These are phyloP conservation scores for Drosophila conformis DNA, from an alignment of 2,888 invertebrate genomes.

Conservation along the genomic window DNA sequence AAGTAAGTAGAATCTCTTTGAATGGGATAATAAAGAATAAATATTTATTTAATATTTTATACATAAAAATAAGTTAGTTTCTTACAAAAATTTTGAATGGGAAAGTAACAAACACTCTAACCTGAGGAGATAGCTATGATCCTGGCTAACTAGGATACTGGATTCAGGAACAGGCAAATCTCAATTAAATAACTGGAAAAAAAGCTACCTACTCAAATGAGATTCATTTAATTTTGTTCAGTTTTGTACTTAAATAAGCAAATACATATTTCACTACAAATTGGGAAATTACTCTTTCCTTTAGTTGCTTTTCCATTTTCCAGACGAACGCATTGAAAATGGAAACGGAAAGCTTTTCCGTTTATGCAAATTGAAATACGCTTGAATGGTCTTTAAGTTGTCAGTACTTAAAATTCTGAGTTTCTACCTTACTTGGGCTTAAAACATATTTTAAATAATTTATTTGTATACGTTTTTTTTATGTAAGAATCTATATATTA, in stretches of 20 bases:
- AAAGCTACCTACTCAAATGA: background rate
- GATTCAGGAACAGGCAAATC: too few species aligned
- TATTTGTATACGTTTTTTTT: background rate
- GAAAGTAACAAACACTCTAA: too few species aligned
- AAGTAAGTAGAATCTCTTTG: too few species aligned
- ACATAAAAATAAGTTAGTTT: too few species aligned
- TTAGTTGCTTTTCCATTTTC: background rate
- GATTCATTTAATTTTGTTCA: background rate
- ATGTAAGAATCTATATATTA: background rate
- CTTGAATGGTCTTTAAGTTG: background rate
- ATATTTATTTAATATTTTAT: too few species aligned
- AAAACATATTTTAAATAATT: background rate
- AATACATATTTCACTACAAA: background rate
- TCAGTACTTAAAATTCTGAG: background rate
- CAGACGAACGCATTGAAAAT: background rate
- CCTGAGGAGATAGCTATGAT: too few species aligned
- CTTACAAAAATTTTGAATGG: too few species aligned
- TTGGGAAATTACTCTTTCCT: background rate
- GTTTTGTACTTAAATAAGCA: background rate
- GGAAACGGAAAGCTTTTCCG: background rate
- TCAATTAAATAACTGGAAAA: background rate
- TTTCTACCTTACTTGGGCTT: background rate
- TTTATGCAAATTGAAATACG: background rate
- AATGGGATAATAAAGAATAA: too few species aligned
- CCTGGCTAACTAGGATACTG: too few species aligned